phyloP scores from a whole-genome alignment of 2,888 invertebrate species.

The Euphydryas editha region DNA sequence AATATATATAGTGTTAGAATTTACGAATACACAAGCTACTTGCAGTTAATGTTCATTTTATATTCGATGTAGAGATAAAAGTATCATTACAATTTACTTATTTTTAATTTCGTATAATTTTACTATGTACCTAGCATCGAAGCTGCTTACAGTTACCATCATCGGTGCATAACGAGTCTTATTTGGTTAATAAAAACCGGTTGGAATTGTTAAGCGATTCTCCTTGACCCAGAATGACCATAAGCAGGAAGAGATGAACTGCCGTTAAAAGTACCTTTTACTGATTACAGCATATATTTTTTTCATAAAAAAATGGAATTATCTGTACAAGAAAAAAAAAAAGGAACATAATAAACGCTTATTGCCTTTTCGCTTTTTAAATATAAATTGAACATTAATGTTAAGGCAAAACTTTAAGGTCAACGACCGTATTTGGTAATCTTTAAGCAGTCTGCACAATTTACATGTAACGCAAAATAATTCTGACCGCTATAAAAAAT shows the following conservation, averaged over 20 bases:
- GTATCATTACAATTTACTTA: not conserved
- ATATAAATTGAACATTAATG: conserved; percentile 17
- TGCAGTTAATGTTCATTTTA: no score
- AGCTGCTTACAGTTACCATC: conserved; percentile 36
- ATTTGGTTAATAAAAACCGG: conserved; percentile 56
- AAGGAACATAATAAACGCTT: conserved; percentile 26
- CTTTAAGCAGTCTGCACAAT: conserved; percentile 24
- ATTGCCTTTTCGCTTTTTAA: conserved; percentile 20
- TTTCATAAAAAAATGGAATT: not conserved
- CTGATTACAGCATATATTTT: conserved; percentile 39
- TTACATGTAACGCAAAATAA: conserved; percentile 29
- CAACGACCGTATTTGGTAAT: conserved; percentile 41
- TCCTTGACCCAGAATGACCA: conserved; percentile 70
- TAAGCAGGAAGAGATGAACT: conserved; percentile 58
- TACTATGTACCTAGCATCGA: conserved; percentile 14
- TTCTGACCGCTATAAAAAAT: conserved; percentile 12
- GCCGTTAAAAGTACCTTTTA: conserved; percentile 44
- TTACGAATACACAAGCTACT: no score
- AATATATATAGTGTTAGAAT: no score
- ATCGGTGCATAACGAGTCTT: conserved; percentile 44
- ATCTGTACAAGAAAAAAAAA: conserved; percentile 12
- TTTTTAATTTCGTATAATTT: conserved; percentile 10
- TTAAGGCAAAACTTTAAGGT: conserved; percentile 33
- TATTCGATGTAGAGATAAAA: not conserved
- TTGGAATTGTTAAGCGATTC: conserved; percentile 63